Evolutionary conservation across 2,888 invertebrate species (phyloP), one percentile per base, ranked within the genome.

Genomic region (Cataglyphis cursor): DNA sequence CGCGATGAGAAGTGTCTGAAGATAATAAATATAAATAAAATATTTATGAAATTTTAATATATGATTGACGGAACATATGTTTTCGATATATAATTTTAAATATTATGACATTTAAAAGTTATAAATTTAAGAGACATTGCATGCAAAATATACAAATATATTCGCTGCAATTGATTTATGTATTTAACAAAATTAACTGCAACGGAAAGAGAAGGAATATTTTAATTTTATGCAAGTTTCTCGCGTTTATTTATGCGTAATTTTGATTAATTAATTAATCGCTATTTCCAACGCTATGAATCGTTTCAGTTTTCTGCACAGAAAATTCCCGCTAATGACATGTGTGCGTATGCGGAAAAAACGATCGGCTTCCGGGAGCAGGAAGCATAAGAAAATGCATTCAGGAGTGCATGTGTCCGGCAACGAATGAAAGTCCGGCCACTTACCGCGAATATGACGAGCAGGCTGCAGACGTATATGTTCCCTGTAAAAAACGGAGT

Each of bases 361-460:
- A 81, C 59, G 44, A 66, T 54, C 35, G 35, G 64, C 70, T 74
- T 64, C 35, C 64, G n/a, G 68, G n/a, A 76, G 15, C 38, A 35
- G 41, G 57, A 73, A 68, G 24, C n/a, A 2, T 9, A 66, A 28
- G 31, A 61, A 66, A 41, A 18, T 68, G 66, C 44, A 21, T 51
- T 12, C n/a, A 28, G 15, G 24, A 54, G 24, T 54, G n/a, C 70
- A 24, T 66, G 54, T 28, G 48, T 48, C 21, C 21, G 59, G 4
- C 28, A 41, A 44, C 24, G 10, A 38, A 73, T 61, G 72, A 74
- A 68, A 62, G 31, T 74, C n/a, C 51, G 31, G 10, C 21, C 24
- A 92, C 92, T 92, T 90, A 92, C 92, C 59, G 82, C 87, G 57
- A 92, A 81, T 82, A 88, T 68, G 72, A 80, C 82, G 74, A 88